Evolutionary conservation across 2,888 invertebrate species (phyloP).

Genomic region (Nephrotoma flavescens): DNA sequence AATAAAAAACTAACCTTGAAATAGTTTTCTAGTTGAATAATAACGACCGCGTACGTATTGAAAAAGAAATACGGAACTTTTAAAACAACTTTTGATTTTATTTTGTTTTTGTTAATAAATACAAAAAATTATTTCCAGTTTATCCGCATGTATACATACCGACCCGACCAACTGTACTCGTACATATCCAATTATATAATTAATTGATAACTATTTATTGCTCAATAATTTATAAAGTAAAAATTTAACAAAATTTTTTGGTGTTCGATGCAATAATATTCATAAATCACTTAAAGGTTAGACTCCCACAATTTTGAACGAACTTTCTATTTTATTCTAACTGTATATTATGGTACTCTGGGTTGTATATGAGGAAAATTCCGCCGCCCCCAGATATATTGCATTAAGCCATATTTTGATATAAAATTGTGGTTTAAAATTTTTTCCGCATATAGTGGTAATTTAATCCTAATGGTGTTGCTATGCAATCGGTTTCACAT

Average conservation of each 20-base stretch:
- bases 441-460: too few relatives aligned
- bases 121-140: background rate
- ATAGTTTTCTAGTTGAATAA: slow-evolving; percentile 3
- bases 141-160: background rate
- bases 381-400: background rate
- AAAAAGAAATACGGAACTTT: background rate
- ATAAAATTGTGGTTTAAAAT: too few relatives aligned
- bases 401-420: too few relatives aligned
- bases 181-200: background rate
- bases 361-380: background rate
- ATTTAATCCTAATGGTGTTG: too few relatives aligned
- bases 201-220: background rate
- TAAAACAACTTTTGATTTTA: background rate
- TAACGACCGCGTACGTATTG: background rate
- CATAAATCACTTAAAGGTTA: background rate
- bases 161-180: background rate
- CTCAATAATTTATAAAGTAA: background rate
- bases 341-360: background rate
- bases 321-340: background rate
- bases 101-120: background rate
- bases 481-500: too few relatives aligned
- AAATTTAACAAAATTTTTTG: background rate
- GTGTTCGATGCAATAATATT: background rate
- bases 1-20: slow-evolving; percentile 1
- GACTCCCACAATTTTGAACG: background rate